Conservation (phyloP, 2,888 invertebrate genomes). For the Sipunculus nudus region DNA sequence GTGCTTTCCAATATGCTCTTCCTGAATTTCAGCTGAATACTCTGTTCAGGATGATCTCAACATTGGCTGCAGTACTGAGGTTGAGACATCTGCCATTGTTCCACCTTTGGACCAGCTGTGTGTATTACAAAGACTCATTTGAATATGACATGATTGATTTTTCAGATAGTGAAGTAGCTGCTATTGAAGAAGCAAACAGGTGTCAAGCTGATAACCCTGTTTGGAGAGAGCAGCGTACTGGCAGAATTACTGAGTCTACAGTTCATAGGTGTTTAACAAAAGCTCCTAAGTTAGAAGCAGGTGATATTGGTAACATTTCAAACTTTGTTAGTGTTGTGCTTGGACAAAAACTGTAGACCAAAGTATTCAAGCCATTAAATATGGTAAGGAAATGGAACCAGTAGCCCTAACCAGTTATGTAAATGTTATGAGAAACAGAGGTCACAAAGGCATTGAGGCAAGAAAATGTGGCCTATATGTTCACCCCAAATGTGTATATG, state of each 20-base stretch:
- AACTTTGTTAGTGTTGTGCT: too few relatives aligned
- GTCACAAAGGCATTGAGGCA: neutral
- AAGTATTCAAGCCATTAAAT: neutral
- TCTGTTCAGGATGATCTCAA: neutral
- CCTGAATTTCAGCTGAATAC: neutral
- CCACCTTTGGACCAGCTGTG: too few relatives aligned
- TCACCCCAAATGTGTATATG: neutral
- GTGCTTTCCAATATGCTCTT: constrained; percentile 1
- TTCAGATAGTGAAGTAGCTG: too few relatives aligned
- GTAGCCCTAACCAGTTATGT: neutral
- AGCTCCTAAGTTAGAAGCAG: too few relatives aligned
- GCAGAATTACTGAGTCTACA: neutral
- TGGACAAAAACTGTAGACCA: neutral
- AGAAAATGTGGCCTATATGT: constrained; percentile 4
- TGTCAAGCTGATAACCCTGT: neutral
- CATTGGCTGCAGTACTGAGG: neutral
- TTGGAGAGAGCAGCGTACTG: neutral
- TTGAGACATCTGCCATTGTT: neutral
- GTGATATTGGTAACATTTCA: too few relatives aligned
- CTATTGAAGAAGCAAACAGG: too few relatives aligned
- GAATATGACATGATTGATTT: too few relatives aligned
- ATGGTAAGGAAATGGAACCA: neutral
- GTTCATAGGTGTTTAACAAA: neutral
- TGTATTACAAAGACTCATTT: too few relatives aligned
- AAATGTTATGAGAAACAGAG: neutral